These are phyloP conservation scores for Sphaerodactylus townsendi DNA, from an alignment of 2,113 vertebrate genomes.

Conservation along the genomic window DNA sequence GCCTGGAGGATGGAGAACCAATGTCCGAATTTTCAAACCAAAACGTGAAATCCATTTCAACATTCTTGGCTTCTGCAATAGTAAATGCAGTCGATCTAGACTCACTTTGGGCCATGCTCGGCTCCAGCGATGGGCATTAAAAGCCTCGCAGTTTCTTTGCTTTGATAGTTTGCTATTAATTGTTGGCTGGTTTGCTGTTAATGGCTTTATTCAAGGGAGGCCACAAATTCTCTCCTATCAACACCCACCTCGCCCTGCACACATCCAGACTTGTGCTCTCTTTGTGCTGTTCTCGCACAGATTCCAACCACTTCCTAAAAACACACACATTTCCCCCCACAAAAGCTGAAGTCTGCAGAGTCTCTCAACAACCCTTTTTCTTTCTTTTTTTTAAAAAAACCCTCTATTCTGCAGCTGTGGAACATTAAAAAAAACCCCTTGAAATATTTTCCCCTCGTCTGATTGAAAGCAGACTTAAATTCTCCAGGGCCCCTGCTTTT, in stretches of 20 bases:
- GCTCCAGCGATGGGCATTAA: background rate
- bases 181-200: background rate
- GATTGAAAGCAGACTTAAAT: slow-evolving; percentile 70
- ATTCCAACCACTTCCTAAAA: slow-evolving; percentile 2
- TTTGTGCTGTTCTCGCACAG: background rate
- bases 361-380: slow-evolving; percentile 7
- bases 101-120: background rate
- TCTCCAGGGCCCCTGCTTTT: slow-evolving; percentile 28
- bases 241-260: no score
- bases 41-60: slow-evolving; percentile 5
- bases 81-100: background rate
- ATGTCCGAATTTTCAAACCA: slow-evolving; percentile 26
- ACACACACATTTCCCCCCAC: slow-evolving; percentile 5
- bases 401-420: slow-evolving; percentile 13
- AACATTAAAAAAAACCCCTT: slow-evolving; percentile 10
- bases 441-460: slow-evolving; percentile 49
- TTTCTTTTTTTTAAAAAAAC: background rate
- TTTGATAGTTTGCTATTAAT: background rate
- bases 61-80: background rate
- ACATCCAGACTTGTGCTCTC: no score
- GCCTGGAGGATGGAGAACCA: slow-evolving; percentile 36
- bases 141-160: background rate
- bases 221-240: background rate
- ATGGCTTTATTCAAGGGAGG: background rate
- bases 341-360: slow-evolving; percentile 39